phyloP scores from a whole-genome alignment of 2,888 invertebrate genomes.

The Xestia c-nigrum region DNA sequence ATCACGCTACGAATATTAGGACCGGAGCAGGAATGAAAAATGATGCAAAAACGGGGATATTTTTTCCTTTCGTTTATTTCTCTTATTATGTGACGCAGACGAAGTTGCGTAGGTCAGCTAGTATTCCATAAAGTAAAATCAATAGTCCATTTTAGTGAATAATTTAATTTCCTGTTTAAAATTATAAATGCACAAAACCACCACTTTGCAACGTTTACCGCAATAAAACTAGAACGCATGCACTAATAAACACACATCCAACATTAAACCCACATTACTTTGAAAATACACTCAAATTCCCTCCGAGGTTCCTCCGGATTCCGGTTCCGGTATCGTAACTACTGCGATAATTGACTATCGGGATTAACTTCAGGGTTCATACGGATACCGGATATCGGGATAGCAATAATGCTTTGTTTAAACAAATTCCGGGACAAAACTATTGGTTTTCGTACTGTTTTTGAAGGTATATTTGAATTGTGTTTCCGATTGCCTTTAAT shows the following conservation, averaged over 20 bases:
- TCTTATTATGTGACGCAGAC: too few relatives aligned
- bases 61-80: too few relatives aligned
- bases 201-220: conserved; percentile 10
- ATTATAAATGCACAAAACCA: conserved; percentile 34
- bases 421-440: conserved; percentile 43
- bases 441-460: conserved; percentile 39
- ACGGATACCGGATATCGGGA: conserved; percentile 60
- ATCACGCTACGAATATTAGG: too few relatives aligned
- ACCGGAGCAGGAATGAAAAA: too few relatives aligned
- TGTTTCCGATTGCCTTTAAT: conserved; percentile 4
- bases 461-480: conserved; percentile 1
- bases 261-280: conserved; percentile 1
- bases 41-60: too few relatives aligned
- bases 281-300: not conserved
- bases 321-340: conserved; percentile 54
- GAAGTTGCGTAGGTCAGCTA: too few relatives aligned
- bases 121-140: not conserved
- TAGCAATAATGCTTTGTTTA: conserved; percentile 65
- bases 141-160: not conserved
- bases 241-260: conserved; percentile 13
- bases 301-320: conserved; percentile 35
- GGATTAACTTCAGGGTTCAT: conserved; percentile 65
- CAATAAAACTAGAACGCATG: conserved; percentile 18
- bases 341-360: conserved; percentile 71
- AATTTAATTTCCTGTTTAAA: not conserved